Evolutionary conservation across 2,888 invertebrate species (phyloP), one percentile per base, ranked within the genome.

Genomic region (Notocelia uddmanniana): DNA sequence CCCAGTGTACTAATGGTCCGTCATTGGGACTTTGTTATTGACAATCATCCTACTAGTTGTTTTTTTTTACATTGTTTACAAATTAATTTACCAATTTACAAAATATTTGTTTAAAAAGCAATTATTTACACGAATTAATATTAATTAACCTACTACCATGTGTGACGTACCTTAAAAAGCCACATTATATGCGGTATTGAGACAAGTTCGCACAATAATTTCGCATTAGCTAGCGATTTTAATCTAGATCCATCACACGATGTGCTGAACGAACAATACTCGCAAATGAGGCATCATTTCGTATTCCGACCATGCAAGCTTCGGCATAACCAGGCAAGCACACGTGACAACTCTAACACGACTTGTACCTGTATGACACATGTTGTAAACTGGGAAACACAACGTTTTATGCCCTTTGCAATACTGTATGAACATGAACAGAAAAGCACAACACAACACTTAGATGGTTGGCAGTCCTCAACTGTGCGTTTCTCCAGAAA

Each of bases 361-460:
- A 15, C 41, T 41, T 41, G 3, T 15, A 15, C 41, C 15, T 41
- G 3, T 15, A 41, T 45, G 8, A 62, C 69, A 69, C 31, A 54
- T 69, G 68, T 68, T 60, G 60, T 69, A 54, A 69, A 62, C 54
- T 69, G 8, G 34, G 59, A 59, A 68, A 52, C 52, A 41, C 52
- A 26, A 37, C 34, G 21, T 58, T 59, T 59, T 37, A 37, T 15
- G 45, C 52, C 31, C 45, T 41, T 13, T 34, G 19, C 62, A 55
- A n/a, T n/a, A n/a, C n/a, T 63, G 55, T 19, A 31, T 9, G n/a
- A 62, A 34, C 11, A 68, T 68, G 50, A 59, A 68, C 50, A 58
- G 37, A 58, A 57, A 23, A 45, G 19, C 9, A n/a, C 34, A 31
- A 2, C 52, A 58, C n/a, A n/a, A n/a, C n/a, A n/a, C n/a, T n/a